Conservation (phyloP, 2,888 invertebrate genomes). For the Acronicta psi region DNA sequence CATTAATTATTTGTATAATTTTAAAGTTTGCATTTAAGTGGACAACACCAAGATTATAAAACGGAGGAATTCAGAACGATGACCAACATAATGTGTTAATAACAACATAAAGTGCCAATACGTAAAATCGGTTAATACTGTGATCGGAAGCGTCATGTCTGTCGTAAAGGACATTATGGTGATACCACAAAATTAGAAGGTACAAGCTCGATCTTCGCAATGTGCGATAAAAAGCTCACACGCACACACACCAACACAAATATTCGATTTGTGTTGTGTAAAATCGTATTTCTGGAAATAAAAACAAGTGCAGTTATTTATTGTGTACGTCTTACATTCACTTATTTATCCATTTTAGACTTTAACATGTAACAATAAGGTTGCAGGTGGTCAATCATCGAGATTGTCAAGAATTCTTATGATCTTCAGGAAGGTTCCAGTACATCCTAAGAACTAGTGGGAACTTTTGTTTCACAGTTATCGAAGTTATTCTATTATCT, state of each 20-base stretch:
- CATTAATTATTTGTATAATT: neutral
- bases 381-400: too few relatives aligned
- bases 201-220: conserved; percentile 10
- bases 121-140: conserved; percentile 46
- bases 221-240: conserved; percentile 5
- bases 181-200: conserved; percentile 33
- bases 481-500: too few relatives aligned
- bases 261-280: neutral
- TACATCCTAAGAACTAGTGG: too few relatives aligned
- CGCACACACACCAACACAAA: too few relatives aligned
- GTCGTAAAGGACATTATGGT: conserved; percentile 76
- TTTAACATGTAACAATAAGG: too few relatives aligned
- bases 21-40: neutral
- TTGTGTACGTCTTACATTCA: too few relatives aligned
- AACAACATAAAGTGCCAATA: conserved; percentile 64
- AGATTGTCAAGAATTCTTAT: too few relatives aligned
- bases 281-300: too few relatives aligned
- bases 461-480: too few relatives aligned
- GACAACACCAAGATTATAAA: conserved; percentile 20
- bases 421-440: too few relatives aligned
- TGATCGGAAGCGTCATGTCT: conserved; percentile 59
- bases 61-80: conserved; percentile 18
- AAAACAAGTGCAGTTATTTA: too few relatives aligned
- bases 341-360: too few relatives aligned
- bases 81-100: conserved; percentile 55